Evolutionary conservation across 2,888 invertebrate genomes (phyloP).

Genomic region (Drosophila borborema): DNA sequence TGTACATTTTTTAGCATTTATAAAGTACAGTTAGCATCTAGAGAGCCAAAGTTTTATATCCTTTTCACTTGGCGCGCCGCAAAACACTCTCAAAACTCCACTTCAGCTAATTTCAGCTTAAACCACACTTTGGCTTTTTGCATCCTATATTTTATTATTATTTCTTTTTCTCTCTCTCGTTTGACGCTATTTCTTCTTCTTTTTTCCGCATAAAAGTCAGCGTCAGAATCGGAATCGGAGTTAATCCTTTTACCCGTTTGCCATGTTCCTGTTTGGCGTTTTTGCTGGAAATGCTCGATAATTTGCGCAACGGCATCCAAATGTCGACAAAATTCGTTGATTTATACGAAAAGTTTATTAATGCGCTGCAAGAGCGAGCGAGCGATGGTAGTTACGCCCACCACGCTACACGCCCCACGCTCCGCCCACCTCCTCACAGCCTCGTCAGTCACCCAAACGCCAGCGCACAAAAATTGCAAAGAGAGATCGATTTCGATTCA

Average conservation of each 20-base stretch:
- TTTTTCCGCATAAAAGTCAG: constrained; percentile 22
- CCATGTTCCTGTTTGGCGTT: constrained; percentile 20
- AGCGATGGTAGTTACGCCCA: constrained; percentile 17
- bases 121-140: constrained; percentile 37
- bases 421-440: not conserved
- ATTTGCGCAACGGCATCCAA: constrained; percentile 55
- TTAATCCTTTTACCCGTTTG: constrained; percentile 54
- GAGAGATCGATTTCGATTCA: constrained; percentile 81
- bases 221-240: constrained; percentile 23
- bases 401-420: constrained; percentile 13
- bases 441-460: not conserved
- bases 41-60: not conserved
- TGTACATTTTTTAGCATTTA: not conserved
- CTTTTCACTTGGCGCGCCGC: not conserved
- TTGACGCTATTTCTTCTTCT: not conserved
- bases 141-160: constrained; percentile 1
- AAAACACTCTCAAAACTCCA: not conserved
- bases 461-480: constrained; percentile 57
- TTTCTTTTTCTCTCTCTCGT: not conserved
- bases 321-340: constrained; percentile 75
- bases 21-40: not conserved
- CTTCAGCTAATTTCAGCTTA: constrained; percentile 29
- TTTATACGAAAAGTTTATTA: constrained; percentile 81
- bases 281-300: constrained; percentile 38
- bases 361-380: constrained; percentile 56